These are phyloP conservation scores for Lithodes maja DNA, from an alignment of 2,888 invertebrate genomes.

Conservation along the genomic window DNA sequence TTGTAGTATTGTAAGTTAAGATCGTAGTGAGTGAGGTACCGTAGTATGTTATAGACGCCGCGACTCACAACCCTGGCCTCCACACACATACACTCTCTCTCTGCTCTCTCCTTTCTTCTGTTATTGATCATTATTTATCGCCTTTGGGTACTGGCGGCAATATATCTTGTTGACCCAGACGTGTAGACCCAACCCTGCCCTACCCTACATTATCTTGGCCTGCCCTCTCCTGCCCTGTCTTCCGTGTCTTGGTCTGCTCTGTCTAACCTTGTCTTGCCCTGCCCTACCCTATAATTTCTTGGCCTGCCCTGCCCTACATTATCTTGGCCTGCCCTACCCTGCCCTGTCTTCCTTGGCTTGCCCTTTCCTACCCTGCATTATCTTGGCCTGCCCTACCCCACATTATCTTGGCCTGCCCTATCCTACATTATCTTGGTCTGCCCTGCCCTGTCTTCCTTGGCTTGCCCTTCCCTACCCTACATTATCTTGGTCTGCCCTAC, in stretches of 20 bases:
- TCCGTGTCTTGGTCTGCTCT: not conserved
- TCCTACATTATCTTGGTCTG: not conserved
- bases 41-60: too few species aligned
- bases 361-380: not conserved
- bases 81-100: not conserved
- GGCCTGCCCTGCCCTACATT: not conserved
- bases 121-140: conserved; percentile 12
- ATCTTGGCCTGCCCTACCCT: not conserved
- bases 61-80: too few species aligned
- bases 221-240: conserved; percentile 1
- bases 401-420: not conserved
- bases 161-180: not conserved
- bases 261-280: not conserved
- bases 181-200: not conserved
- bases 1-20: too few species aligned
- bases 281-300: not conserved
- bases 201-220: not conserved
- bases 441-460: not conserved
- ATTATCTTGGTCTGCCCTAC: not conserved
- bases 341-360: not conserved
- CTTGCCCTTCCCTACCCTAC: not conserved
- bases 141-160: conserved; percentile 13
- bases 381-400: not conserved
- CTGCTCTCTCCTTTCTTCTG: not conserved
- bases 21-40: too few species aligned